Evolutionary conservation across 2,113 vertebrate genomes (phyloP).

Genomic region (Panthera tigris): DNA sequence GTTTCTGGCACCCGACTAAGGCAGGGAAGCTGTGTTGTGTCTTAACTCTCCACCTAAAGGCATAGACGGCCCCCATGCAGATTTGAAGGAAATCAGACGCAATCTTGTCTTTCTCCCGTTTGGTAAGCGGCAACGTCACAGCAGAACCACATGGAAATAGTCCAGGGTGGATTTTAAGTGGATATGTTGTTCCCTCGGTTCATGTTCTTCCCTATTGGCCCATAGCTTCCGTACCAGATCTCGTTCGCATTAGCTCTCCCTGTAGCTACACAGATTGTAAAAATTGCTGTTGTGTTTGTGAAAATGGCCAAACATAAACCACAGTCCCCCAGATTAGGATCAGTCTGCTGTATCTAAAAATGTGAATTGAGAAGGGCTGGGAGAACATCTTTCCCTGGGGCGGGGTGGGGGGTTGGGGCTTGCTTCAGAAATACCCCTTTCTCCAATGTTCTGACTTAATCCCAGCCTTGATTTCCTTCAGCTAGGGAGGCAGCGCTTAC

Average conservation of each 20-base stretch:
- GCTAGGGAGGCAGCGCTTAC: not conserved
- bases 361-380: not conserved
- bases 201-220: not conserved
- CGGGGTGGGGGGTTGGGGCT: not conserved
- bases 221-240: not conserved
- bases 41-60: not conserved
- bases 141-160: not conserved
- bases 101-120: not conserved
- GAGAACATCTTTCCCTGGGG: not conserved
- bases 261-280: not conserved
- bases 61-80: not conserved
- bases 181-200: not conserved
- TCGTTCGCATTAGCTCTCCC: not conserved
- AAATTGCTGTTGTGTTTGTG: not conserved
- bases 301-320: not conserved
- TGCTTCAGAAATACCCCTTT: not conserved
- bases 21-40: not conserved
- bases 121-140: not conserved
- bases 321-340: not conserved
- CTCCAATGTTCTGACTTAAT: not conserved
- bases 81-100: not conserved
- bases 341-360: conserved; percentile 32
- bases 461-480: not conserved
- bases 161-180: not conserved
- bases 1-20: not conserved